These are phyloP conservation scores for Misgurnus anguillicaudatus DNA, from an alignment of 2,113 vertebrate species.

Conservation along the genomic window DNA sequence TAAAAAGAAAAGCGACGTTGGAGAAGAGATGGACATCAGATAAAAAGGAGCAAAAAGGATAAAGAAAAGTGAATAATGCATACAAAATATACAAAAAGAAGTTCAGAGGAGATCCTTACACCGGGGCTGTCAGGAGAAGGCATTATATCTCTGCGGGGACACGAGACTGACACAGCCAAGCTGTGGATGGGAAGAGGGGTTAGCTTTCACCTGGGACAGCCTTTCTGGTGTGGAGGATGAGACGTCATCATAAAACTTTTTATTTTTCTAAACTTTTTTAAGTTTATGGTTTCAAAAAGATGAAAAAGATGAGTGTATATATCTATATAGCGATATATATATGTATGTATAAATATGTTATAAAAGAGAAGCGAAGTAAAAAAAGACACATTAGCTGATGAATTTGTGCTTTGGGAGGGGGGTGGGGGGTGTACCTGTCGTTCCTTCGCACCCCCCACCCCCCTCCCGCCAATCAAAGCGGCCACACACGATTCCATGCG, in stretches of 20 bases:
- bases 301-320: slow-evolving; percentile 66
- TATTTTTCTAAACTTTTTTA: slow-evolving; percentile 82
- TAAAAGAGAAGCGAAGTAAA: slow-evolving; percentile 61
- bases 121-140: slow-evolving; percentile 58
- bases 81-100: slow-evolving; percentile 59
- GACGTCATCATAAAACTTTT: slow-evolving; percentile 76
- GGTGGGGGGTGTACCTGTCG: slow-evolving; percentile 20
- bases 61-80: slow-evolving; percentile 59
- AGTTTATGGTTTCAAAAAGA: slow-evolving; percentile 77
- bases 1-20: slow-evolving; percentile 63
- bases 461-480: slow-evolving; percentile 41
- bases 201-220: slow-evolving; percentile 65
- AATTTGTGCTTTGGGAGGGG: slow-evolving; percentile 48
- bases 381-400: slow-evolving; percentile 52
- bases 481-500: slow-evolving; percentile 47
- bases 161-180: slow-evolving; percentile 60
- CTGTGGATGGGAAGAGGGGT: slow-evolving; percentile 43
- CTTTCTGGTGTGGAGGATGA: slow-evolving; percentile 63
- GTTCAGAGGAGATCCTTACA: slow-evolving; percentile 62
- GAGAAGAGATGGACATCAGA: slow-evolving; percentile 68
- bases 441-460: slow-evolving; percentile 30
- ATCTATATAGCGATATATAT: slow-evolving; percentile 59
- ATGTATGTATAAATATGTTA: slow-evolving; percentile 70
- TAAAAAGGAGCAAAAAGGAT: slow-evolving; percentile 62
- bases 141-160: slow-evolving; percentile 49